A percentile compares a stretch with the other conserved stretches of the same genome.
These are phyloP conservation scores for Lysandra coridon DNA, from an alignment of 2,888 invertebrate genomes.

Conservation along the genomic window DNA sequence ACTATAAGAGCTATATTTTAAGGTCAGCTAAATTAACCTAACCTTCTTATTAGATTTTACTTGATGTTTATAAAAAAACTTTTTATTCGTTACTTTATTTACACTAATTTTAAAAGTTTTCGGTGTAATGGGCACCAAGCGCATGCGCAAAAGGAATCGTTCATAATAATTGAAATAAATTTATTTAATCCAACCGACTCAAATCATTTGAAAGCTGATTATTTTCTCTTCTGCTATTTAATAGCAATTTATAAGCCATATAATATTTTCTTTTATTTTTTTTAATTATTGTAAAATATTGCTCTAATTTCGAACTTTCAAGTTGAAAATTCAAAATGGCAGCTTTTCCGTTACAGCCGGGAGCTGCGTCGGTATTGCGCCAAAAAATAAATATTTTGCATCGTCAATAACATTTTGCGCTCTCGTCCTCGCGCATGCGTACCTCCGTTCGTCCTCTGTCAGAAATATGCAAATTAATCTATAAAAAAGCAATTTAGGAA, in stretches of 20 bases:
- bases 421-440: slow-evolving; percentile 64
- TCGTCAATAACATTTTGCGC: slow-evolving; percentile 74
- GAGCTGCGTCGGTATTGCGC: slow-evolving; percentile 56
- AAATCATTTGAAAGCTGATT: background rate
- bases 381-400: slow-evolving; percentile 77
- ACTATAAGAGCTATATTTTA: no score
- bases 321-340: slow-evolving; percentile 46
- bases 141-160: slow-evolving; percentile 62
- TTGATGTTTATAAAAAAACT: background rate
- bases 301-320: slow-evolving; percentile 7
- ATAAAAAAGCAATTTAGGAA: slow-evolving; percentile 69
- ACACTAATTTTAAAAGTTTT: background rate
- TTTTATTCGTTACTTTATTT: no score
- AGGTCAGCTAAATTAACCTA: no score
- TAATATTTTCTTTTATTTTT: background rate
- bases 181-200: slow-evolving; percentile 56
- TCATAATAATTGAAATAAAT: slow-evolving; percentile 79
- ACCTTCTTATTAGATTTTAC: background rate
- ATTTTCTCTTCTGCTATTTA: background rate
- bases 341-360: slow-evolving; percentile 42
- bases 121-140: slow-evolving; percentile 60
- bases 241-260: background rate
- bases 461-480: slow-evolving; percentile 79
- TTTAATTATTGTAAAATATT: background rate
- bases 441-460: slow-evolving; percentile 59